Evolutionary conservation across 2,888 invertebrate genomes (phyloP).

Genomic region (Cyclophora punctaria): DNA sequence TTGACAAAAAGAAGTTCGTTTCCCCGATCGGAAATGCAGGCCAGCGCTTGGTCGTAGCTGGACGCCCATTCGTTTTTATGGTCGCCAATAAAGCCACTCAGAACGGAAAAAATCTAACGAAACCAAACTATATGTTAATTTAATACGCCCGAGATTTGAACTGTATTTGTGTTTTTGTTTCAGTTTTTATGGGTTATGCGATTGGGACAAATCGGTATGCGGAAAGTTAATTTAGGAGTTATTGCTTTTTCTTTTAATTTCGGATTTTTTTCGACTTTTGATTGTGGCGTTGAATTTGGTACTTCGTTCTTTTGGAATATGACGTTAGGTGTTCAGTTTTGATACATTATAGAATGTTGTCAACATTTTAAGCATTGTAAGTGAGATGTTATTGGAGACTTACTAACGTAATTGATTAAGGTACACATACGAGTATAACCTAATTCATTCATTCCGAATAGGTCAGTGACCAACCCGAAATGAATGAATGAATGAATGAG

Average conservation of each 20-base stretch:
- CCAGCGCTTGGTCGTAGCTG: slow-evolving; percentile 33
- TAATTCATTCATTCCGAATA: no score
- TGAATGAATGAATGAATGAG: no score
- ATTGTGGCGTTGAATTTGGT: not conserved
- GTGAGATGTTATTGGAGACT: no score
- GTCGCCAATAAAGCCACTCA: slow-evolving; percentile 45
- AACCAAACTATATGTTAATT: slow-evolving; percentile 50
- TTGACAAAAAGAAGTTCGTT: slow-evolving; percentile 30
- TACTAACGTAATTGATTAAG: no score
- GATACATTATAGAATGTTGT: no score
- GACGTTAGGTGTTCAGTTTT: no score
- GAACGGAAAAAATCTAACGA: slow-evolving; percentile 39
- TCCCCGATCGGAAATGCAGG: slow-evolving; percentile 24
- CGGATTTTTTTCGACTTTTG: not conserved
- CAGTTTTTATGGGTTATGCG: slow-evolving; percentile 1
- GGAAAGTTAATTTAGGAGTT: not conserved
- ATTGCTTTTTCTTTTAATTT: not conserved
- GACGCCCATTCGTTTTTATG: slow-evolving; percentile 52
- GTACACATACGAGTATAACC: no score
- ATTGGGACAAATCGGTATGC: slow-evolving; percentile 1
- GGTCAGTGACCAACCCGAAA: no score
- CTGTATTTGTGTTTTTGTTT: slow-evolving; percentile 11
- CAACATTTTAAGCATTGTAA: no score
- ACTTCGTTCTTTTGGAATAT: no score
- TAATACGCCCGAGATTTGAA: slow-evolving; percentile 26